Conservation (phyloP, 2,888 invertebrate species). For the Dusona sp. region DNA sequence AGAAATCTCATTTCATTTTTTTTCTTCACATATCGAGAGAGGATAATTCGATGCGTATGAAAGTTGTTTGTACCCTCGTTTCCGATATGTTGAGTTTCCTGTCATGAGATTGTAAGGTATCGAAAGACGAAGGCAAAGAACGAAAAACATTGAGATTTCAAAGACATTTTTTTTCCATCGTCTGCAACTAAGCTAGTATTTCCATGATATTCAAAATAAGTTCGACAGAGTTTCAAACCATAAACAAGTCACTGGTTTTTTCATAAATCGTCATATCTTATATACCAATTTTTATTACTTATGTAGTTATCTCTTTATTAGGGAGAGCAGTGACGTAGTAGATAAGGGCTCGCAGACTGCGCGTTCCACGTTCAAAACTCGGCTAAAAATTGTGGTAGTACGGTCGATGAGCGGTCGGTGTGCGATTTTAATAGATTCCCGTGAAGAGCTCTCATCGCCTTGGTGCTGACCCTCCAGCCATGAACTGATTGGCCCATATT, state of each 20-base stretch:
- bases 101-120: conserved; percentile 31
- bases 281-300: neutral
- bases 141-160: conserved; percentile 18
- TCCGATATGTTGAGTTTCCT: conserved; percentile 56
- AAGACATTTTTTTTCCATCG: conserved; percentile 44
- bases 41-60: conserved; percentile 39
- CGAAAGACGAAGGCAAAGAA: conserved; percentile 43
- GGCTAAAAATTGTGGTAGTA: too few relatives aligned
- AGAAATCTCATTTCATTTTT: conserved; percentile 54
- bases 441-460: too few relatives aligned
- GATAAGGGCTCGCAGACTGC: neutral
- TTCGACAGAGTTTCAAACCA: conserved; percentile 18
- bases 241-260: conserved; percentile 18
- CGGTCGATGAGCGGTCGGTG: too few relatives aligned
- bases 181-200: neutral
- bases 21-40: conserved; percentile 18
- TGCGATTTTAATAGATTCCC: too few relatives aligned
- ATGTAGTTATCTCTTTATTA: neutral
- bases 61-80: conserved; percentile 45
- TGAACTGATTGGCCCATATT: too few relatives aligned
- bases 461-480: too few relatives aligned
- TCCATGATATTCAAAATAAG: conserved; percentile 6
- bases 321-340: neutral
- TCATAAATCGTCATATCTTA: neutral
- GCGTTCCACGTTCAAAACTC: neutral